Evolutionary conservation across 2,888 invertebrate species (phyloP).

Genomic region (Orthosia gracilis): DNA sequence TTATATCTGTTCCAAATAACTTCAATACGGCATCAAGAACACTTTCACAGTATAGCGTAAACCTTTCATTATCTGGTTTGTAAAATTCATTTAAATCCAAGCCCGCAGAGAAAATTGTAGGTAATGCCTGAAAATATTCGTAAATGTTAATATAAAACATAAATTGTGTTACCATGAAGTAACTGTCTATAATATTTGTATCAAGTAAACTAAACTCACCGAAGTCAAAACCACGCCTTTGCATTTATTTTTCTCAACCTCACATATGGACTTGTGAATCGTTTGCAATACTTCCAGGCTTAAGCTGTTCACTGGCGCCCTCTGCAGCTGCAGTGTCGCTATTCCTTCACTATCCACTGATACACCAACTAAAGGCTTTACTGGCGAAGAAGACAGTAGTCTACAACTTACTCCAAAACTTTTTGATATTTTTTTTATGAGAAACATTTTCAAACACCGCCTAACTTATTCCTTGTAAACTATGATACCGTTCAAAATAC

Average conservation of each 20-base stretch:
- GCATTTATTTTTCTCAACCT: slow-evolving; percentile 91
- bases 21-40: slow-evolving; percentile 93
- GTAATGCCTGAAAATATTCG: slow-evolving; percentile 83
- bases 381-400: slow-evolving; percentile 22
- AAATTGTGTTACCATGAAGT: too few species aligned
- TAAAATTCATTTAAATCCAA: slow-evolving; percentile 95
- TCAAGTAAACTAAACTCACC: slow-evolving; percentile 81
- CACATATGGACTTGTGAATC: slow-evolving; percentile 90
- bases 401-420: neutral
- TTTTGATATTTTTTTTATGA: slow-evolving; percentile 3
- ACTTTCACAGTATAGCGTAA: slow-evolving; percentile 92
- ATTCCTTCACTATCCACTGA: slow-evolving; percentile 91
- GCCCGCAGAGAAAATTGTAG: slow-evolving; percentile 94
- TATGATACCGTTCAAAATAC: neutral
- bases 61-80: slow-evolving; percentile 92
- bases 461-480: neutral
- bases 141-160: too few species aligned
- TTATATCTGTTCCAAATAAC: slow-evolving; percentile 92
- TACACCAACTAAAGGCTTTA: slow-evolving; percentile 45
- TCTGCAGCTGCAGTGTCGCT: slow-evolving; percentile 92
- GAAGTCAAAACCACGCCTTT: slow-evolving; percentile 94
- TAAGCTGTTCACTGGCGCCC: slow-evolving; percentile 94
- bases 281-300: slow-evolving; percentile 93
- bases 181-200: too few species aligned
- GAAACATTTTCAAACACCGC: slow-evolving; percentile 29